Conservation (phyloP, 1,140 invertebrate species). For the Apis laboriosa region DNA sequence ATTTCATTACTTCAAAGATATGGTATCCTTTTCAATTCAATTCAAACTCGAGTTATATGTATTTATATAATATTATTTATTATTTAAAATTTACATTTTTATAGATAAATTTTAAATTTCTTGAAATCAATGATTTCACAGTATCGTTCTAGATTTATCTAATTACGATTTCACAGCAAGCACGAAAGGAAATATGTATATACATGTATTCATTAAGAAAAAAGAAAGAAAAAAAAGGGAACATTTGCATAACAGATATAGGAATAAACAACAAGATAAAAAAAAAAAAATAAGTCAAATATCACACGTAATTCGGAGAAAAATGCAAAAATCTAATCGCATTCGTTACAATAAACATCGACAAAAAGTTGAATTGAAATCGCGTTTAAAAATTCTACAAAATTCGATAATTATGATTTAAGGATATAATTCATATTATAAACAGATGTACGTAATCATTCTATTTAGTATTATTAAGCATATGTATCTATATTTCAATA, state of each 20-base stretch:
- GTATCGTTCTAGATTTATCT: too few species aligned
- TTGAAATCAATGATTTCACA: too few species aligned
- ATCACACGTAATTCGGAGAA: constrained; percentile 15
- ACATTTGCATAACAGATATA: constrained; percentile 9
- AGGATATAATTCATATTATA: neutral
- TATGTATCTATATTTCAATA: neutral
- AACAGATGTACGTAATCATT: neutral
- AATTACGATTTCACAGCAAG: neutral
- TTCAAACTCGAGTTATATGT: too few species aligned
- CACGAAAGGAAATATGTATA: neutral
- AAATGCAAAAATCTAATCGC: neutral
- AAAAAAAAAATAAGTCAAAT: constrained; percentile 12
- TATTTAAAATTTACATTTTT: too few species aligned
- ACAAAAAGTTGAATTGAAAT: too few species aligned
- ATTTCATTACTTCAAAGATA: too few species aligned
- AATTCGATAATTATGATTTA: neutral
- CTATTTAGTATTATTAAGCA: constrained; percentile 2
- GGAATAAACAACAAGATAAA: constrained; percentile 1
- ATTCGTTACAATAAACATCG: neutral
- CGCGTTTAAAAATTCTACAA: neutral
- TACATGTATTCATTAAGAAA: neutral
- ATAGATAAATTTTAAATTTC: too few species aligned
- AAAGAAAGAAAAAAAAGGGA: neutral
- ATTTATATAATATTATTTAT: too few species aligned
- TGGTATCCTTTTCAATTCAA: too few species aligned